Evolutionary conservation across 2,888 invertebrate genomes (phyloP).

Genomic region (Iphiclides podalirius): DNA sequence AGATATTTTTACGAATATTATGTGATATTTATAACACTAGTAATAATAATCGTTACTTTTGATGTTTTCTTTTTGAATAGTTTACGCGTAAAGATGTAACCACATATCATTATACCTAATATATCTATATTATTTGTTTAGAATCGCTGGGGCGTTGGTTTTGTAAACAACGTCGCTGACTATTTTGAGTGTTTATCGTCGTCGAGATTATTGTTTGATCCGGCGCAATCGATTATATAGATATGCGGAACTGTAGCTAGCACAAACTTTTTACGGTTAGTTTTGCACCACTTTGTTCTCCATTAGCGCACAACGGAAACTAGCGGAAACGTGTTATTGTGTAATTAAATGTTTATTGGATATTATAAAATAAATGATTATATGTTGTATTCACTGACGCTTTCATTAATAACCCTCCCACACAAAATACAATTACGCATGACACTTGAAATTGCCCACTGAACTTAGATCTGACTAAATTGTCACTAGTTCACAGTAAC

Average conservation of each 20-base stretch:
- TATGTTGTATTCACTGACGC: conserved; percentile 37
- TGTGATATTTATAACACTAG: conserved; percentile 66
- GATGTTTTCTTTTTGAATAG: conserved; percentile 46
- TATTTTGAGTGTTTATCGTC: not conserved
- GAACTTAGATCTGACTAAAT: too few relatives aligned
- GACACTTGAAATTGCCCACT: too few relatives aligned
- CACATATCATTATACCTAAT: conserved; percentile 76
- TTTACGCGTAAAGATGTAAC: conserved; percentile 63
- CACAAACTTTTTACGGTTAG: too few relatives aligned
- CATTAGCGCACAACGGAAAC: conserved; percentile 49
- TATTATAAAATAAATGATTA: conserved; percentile 54
- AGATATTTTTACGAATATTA: conserved; percentile 72
- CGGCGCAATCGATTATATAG: too few relatives aligned
- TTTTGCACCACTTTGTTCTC: too few relatives aligned
- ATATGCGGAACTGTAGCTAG: too few relatives aligned
- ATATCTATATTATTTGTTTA: conserved; percentile 27
- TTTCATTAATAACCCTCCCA: too few relatives aligned
- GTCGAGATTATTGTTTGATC: too few relatives aligned
- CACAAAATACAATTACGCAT: too few relatives aligned
- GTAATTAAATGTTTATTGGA: conserved; percentile 49
- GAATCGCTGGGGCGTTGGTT: not conserved
- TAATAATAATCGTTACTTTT: conserved; percentile 58
- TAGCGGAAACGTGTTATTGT: conserved; percentile 50
- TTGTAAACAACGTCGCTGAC: not conserved
- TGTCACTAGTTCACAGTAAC: too few relatives aligned